phyloP scores from a whole-genome alignment of 2,888 invertebrate species.

The Synanthedon tipuliformis region DNA sequence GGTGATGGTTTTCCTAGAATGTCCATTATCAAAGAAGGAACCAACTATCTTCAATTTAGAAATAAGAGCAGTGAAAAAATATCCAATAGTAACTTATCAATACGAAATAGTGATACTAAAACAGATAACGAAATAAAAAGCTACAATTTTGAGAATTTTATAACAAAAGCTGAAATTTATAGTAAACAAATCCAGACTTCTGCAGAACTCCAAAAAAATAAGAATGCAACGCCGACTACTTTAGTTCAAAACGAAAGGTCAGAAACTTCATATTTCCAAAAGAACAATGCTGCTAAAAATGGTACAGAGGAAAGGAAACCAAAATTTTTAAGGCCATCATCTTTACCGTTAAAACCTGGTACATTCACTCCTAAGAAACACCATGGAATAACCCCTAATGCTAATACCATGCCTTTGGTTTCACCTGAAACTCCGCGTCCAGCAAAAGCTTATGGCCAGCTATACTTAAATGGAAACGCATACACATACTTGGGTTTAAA shows the following conservation, averaged over 20 bases:
- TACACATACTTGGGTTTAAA: slow-evolving; percentile 92
- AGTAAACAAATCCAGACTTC: slow-evolving; percentile 56
- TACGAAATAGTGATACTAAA: slow-evolving; percentile 31
- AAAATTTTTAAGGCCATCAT: slow-evolving; percentile 85
- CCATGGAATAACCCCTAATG: slow-evolving; percentile 84
- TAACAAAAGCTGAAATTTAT: slow-evolving; percentile 64
- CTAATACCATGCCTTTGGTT: slow-evolving; percentile 84
- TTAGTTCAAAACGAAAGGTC: slow-evolving; percentile 48
- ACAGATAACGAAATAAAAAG: slow-evolving; percentile 45
- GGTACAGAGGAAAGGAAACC: slow-evolving; percentile 56
- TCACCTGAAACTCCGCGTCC: slow-evolving; percentile 93
- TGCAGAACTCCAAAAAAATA: slow-evolving; percentile 51
- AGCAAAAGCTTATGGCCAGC: slow-evolving; percentile 88
- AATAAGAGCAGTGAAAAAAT: slow-evolving; percentile 35
- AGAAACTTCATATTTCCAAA: slow-evolving; percentile 62
- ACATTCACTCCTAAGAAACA: slow-evolving; percentile 84
- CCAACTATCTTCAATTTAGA: slow-evolving; percentile 28
- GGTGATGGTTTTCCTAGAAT: slow-evolving; percentile 42
- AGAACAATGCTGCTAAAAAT: slow-evolving; percentile 36
- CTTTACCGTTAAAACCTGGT: slow-evolving; percentile 85
- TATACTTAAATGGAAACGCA: slow-evolving; percentile 90
- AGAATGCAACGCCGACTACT: slow-evolving; percentile 28
- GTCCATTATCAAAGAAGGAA: slow-evolving; percentile 42
- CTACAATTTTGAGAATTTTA: slow-evolving; percentile 64
- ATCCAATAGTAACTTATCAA: slow-evolving; percentile 18